phyloP scores from a whole-genome alignment of 2,888 invertebrate species.

The Nephrotoma guestfalica region DNA sequence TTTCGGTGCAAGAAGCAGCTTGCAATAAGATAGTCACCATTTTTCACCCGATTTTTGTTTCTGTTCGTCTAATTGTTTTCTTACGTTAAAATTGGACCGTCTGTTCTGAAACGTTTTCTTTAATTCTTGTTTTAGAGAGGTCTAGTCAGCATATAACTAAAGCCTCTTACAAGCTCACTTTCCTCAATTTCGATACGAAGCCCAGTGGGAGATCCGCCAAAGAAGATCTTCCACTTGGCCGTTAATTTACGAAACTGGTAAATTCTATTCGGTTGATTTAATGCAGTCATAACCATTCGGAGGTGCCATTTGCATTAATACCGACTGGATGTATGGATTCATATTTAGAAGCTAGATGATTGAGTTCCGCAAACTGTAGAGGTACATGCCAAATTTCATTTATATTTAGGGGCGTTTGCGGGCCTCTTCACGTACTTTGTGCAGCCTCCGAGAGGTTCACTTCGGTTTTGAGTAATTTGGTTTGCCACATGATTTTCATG shows the following conservation, averaged over 20 bases:
- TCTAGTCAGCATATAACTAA: background rate
- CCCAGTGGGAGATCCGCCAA: background rate
- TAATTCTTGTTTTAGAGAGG: background rate
- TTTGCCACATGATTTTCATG: no score
- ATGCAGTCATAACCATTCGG: background rate
- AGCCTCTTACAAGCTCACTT: background rate
- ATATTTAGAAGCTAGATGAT: background rate
- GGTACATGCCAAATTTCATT: no score
- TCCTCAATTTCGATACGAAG: background rate
- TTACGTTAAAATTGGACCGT: background rate
- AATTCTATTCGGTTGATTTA: no score
- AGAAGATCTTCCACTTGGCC: background rate
- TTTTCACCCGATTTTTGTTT: background rate
- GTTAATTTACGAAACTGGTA: no score
- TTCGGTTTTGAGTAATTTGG: no score
- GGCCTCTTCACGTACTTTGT: no score
- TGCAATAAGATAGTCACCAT: background rate
- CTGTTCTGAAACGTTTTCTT: background rate
- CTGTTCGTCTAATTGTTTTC: background rate
- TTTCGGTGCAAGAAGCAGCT: background rate
- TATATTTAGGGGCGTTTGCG: no score
- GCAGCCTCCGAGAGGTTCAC: no score
- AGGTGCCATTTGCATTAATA: no score
- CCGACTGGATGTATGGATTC: no score
- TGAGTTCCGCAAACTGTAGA: no score